phyloP scores from a whole-genome alignment of 2,797 vertebrate genomes.

The Bradypus variegatus region DNA sequence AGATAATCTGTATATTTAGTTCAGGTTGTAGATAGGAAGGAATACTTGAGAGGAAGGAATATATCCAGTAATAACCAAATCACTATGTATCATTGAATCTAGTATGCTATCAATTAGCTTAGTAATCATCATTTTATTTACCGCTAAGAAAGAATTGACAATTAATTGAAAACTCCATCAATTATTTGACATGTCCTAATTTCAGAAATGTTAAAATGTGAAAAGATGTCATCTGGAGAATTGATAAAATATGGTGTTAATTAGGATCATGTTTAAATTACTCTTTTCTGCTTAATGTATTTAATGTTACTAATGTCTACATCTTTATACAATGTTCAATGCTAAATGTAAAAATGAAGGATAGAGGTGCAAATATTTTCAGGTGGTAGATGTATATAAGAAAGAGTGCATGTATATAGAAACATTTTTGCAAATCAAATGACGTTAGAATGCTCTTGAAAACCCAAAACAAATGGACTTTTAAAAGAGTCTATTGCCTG shows the following conservation, averaged over 20 bases:
- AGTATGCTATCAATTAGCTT: not conserved
- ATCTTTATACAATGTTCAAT: not conserved
- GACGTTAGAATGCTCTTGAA: constrained; percentile 11
- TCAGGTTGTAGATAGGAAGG: not conserved
- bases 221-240: not conserved
- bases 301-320: not conserved
- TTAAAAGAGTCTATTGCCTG: not conserved
- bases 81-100: not conserved
- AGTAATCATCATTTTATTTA: constrained; percentile 10
- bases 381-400: not conserved
- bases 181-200: not conserved
- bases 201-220: not conserved
- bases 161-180: constrained; percentile 2
- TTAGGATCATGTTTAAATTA: not conserved
- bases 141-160: not conserved
- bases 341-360: not conserved
- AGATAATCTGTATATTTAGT: not conserved
- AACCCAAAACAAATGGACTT: not conserved
- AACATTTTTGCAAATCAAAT: constrained; percentile 13
- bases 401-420: not conserved
- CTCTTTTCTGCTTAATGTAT: not conserved
- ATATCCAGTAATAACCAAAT: not conserved
- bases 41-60: not conserved
- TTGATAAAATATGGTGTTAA: not conserved
- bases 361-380: constrained; percentile 11